Evolutionary conservation across 2,113 vertebrate species (phyloP), one percentile per base, ranked within the genome.

Genomic region (Eubucco bourcierii): DNA sequence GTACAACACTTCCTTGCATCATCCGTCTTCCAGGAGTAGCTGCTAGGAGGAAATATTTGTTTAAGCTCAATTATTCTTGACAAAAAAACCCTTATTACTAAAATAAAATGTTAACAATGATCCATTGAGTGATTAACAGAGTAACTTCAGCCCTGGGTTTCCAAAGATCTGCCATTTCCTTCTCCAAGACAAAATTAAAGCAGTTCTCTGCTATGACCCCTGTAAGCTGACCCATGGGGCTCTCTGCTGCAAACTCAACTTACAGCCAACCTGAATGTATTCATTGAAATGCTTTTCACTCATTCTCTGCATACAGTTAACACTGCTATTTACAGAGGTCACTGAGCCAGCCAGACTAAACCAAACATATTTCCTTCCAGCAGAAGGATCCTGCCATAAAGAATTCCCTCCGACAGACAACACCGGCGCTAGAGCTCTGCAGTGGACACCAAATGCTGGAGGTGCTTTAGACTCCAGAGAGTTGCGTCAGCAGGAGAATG

Each of bases 81-180:
- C n/a, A 65, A 81, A 94, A 94, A 74, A 25, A 27, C 4, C 12
- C 14, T 80, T 73, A 68, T 39, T 81, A 16, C 37, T 50, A 72
- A 91, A 96, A 90, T 79, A 63, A 95, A 96, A 90, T 3, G 39
- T 47, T 93, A 84, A 79, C 86, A 80, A 77, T 84, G 92, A 94
- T 81, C 87, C 90, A 86, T 2, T 41, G 94, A 93, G 70, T 28
- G 71, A 94, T 86, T 87, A 87, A 80, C 3, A 0, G 56, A 39
- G 52, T 8, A 67, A 76, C 46, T 86, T 65, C 71, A 78, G 18
- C 72, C 64, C 81, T 44, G 66, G 41, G 34, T n/a, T 93, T 83
- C 84, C 72, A 72, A 80, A 78, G 31, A 79, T 75, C 72, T 61
- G 78, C 66, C 24, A 12, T 52, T 92, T 90, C 86, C 79, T 60